phyloP scores from a whole-genome alignment of 2,888 invertebrate genomes.

The Drosophila meridiana region DNA sequence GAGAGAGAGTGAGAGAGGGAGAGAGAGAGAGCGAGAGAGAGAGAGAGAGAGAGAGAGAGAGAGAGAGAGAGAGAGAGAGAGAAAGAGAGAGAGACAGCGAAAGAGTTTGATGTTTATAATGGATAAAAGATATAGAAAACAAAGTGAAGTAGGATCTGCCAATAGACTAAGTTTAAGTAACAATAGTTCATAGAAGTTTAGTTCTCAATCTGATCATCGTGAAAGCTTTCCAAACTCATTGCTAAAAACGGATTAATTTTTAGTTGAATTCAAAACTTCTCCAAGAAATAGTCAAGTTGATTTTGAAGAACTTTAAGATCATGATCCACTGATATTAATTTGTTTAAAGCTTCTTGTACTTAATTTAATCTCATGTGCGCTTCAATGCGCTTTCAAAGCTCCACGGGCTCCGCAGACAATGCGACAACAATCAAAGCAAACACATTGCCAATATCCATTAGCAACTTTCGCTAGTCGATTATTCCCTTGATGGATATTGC shows the following conservation, averaged over 20 bases:
- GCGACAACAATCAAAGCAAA: background rate
- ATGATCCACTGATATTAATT: background rate
- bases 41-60: background rate
- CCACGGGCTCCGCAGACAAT: background rate
- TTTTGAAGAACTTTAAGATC: background rate
- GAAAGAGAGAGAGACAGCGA: background rate
- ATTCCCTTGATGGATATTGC: constrained; percentile 24
- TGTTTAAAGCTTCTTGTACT: background rate
- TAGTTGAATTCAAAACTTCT: too few species aligned
- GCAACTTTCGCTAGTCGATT: constrained; percentile 19
- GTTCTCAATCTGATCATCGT: too few species aligned
- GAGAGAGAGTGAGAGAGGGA: background rate
- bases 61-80: background rate
- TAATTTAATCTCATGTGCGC: background rate
- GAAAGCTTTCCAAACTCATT: too few species aligned
- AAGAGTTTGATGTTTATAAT: background rate
- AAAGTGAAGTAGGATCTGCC: background rate
- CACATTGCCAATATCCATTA: constrained; percentile 14
- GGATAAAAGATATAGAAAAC: background rate
- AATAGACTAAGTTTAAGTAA: background rate
- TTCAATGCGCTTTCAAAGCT: background rate
- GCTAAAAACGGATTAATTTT: too few species aligned
- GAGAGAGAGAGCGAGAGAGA: background rate
- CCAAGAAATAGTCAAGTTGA: background rate
- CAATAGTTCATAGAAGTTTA: background rate